These are phyloP conservation scores for Adoxophyes honmai DNA, from an alignment of 1,140 invertebrate species.

Conservation along the genomic window DNA sequence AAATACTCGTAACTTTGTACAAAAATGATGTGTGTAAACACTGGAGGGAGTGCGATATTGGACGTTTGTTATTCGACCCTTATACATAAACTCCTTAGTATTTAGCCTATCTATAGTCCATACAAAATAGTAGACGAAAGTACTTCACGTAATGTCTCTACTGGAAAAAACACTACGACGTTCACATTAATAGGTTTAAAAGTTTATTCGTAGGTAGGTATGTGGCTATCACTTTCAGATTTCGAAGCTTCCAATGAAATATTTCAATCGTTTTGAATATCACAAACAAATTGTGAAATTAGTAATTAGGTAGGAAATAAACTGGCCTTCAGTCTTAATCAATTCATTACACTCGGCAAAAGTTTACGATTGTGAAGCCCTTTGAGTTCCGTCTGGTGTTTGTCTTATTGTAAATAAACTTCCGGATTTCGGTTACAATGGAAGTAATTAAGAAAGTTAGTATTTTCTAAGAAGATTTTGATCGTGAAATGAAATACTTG, in stretches of 20 bases:
- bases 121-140: constrained; percentile 20
- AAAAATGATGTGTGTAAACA: constrained; percentile 69
- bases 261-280: too few species aligned
- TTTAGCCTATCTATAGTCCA: constrained; percentile 32
- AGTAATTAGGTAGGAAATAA: neutral
- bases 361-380: neutral
- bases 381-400: neutral
- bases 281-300: neutral
- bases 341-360: neutral
- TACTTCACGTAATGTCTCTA: constrained; percentile 1
- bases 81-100: constrained; percentile 39
- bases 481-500: too few species aligned
- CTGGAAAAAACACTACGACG: neutral
- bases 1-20: constrained; percentile 58
- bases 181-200: too few species aligned
- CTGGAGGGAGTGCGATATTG: constrained; percentile 76
- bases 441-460: neutral
- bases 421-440: neutral
- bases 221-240: too few species aligned
- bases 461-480: too few species aligned
- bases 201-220: too few species aligned
- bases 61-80: constrained; percentile 59
- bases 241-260: too few species aligned
- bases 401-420: neutral
- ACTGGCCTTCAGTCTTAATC: neutral